Evolutionary conservation across 2,888 invertebrate species (phyloP), one percentile per base, ranked within the genome.

Genomic region (Cyclophora albipunctata): DNA sequence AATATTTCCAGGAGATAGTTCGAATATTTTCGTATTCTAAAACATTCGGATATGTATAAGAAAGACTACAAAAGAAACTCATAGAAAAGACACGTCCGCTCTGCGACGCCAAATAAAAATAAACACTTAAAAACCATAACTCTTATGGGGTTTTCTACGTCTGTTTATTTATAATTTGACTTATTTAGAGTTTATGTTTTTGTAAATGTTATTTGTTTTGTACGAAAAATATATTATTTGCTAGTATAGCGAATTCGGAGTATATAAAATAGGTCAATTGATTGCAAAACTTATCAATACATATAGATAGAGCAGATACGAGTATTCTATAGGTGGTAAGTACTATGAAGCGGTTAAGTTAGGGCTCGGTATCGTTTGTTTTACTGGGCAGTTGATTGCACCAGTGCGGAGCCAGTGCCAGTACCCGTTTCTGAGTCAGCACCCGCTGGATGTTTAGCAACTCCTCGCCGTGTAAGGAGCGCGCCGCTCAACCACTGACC

Each of bases 61-160:
- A 69, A 48, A 60, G 60, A 69, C 69, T 66, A 78, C 73, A 78
- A 81, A 76, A 78, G 64, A 72, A 76, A 71, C 58, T 61, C 65
- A 64, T 67, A 62, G 67, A 69, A 63, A 71, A 65, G 75, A 74
- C 73, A 78, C 78, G 79, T 81, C 78, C 80, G 81, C 77, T 79
- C 73, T 70, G 69, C 64, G 62, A 62, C 59, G 57, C 63, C 49
- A 75, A 72, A 79, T 75, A 78, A 79, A 81, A 81, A 80, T 81
- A 81, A 79, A 80, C 73, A 59, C 53, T 44, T 59, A 63, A 20
- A 20, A 56, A 64, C 65, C 59, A 60, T 58, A 60, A 55, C 60
- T 52, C 60, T 63, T 64, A 67, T 70, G 62, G 58, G 57, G 57
- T 53, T 52, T 46, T 48, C 53, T 50, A 45, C 43, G 35, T 34